A percentile compares a stretch with the other conserved stretches of the same genome.
phyloP scores from a whole-genome alignment of 2,888 invertebrate species.

The Drosophila meridiana region DNA sequence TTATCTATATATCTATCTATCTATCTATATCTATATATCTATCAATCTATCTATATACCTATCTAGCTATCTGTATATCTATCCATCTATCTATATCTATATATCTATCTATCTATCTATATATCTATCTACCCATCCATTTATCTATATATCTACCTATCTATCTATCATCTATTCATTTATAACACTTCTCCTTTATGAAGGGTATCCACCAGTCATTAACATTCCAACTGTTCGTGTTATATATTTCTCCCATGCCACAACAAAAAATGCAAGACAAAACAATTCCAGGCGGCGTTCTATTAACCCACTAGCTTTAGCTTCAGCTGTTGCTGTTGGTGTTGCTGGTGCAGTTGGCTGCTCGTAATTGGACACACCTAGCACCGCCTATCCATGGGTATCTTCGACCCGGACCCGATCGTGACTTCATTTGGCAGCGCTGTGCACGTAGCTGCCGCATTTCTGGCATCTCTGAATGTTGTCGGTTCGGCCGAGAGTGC shows the following conservation, averaged over 20 bases:
- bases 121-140: too few species aligned
- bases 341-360: constrained; percentile 30
- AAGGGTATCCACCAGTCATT: background rate
- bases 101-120: too few species aligned
- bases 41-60: too few species aligned
- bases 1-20: too few species aligned
- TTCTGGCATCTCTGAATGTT: constrained; percentile 59
- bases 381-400: constrained; percentile 47
- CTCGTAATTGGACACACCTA: constrained; percentile 56
- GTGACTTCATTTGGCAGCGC: constrained; percentile 70
- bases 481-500: constrained; percentile 18
- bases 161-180: too few species aligned
- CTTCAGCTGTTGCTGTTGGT: background rate
- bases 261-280: constrained; percentile 5
- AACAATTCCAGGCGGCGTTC: constrained; percentile 54
- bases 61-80: too few species aligned
- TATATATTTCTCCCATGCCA: constrained; percentile 16
- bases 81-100: too few species aligned
- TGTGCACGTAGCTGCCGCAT: constrained; percentile 66
- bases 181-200: background rate
- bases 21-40: too few species aligned
- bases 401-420: constrained; percentile 51
- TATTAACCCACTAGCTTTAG: constrained; percentile 69
- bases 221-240: constrained; percentile 1
- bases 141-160: too few species aligned